These are phyloP conservation scores for Clarias batrachus DNA, from an alignment of 2,113 vertebrate species.

Conservation along the genomic window DNA sequence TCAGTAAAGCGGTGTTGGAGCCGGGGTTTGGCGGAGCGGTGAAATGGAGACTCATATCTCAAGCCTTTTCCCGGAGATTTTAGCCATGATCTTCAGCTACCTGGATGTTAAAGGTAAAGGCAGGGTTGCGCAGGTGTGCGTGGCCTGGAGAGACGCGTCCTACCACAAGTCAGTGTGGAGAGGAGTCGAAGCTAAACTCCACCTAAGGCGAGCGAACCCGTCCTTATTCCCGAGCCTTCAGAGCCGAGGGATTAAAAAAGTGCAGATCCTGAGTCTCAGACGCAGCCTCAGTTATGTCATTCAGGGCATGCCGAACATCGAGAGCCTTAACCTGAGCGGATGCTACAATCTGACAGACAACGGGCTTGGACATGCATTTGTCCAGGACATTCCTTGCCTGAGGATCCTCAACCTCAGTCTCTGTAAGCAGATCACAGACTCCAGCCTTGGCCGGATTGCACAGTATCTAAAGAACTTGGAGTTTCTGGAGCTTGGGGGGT, in stretches of 20 bases:
- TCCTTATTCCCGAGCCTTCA: constrained; percentile 98
- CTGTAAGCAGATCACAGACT: constrained; percentile 98
- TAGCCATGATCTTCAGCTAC: constrained; percentile 98
- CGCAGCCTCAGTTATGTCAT: constrained; percentile 98
- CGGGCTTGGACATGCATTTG: constrained; percentile 96
- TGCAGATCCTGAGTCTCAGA: constrained; percentile 95
- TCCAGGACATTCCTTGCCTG: constrained; percentile 93
- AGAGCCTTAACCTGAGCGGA: constrained; percentile 97
- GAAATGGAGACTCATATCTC: constrained; percentile 93
- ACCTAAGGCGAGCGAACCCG: constrained; percentile 95
- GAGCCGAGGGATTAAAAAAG: constrained; percentile 90
- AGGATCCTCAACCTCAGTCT: constrained; percentile 94
- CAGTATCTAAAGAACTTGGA: constrained; percentile 96
- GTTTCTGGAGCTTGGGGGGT: constrained; percentile 93
- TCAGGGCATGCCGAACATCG: constrained; percentile 96
- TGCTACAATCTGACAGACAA: constrained; percentile 99
- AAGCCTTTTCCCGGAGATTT: constrained; percentile 95
- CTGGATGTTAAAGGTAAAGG: constrained; percentile 98
- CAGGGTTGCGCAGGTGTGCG: constrained; percentile 92
- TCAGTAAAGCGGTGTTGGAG: constrained; percentile 15
- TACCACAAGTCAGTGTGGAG: constrained; percentile 99
- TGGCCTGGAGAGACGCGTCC: constrained; percentile 94
- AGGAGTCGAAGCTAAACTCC: constrained; percentile 96
- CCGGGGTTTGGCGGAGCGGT: constrained; percentile 23
- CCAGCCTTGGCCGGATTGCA: constrained; percentile 94